Conservation (phyloP, 2,797 vertebrate genomes). For the Rallus crepitans region DNA sequence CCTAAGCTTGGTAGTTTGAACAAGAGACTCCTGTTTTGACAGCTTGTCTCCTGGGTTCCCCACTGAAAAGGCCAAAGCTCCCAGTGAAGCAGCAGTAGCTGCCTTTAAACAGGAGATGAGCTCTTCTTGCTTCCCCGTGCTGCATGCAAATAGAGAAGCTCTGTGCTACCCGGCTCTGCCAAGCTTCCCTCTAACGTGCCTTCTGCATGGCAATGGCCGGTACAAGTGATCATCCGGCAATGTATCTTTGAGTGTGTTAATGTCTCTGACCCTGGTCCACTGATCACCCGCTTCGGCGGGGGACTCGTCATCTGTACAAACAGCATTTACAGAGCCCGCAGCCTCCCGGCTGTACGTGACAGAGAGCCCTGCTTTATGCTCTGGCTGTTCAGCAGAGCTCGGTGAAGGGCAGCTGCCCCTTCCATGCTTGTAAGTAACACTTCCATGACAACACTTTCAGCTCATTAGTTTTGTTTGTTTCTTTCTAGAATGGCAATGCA, state of each 20-base stretch:
- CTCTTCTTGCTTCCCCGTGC: constrained; percentile 47
- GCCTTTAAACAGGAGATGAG: constrained; percentile 65
- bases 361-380: not conserved
- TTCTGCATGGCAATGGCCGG: constrained; percentile 1
- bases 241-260: constrained; percentile 23
- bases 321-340: not conserved
- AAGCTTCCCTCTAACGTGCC: not conserved
- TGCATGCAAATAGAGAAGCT: constrained; percentile 74
- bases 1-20: constrained; percentile 60
- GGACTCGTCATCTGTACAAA: not conserved
- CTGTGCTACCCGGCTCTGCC: not conserved
- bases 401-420: constrained; percentile 2
- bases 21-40: constrained; percentile 78
- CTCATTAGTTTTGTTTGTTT: constrained; percentile 33
- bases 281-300: not conserved
- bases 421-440: not conserved
- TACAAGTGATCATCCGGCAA: constrained; percentile 13
- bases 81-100: constrained; percentile 71
- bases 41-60: constrained; percentile 76
- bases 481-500: not conserved
- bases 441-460: constrained; percentile 45
- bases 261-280: not conserved
- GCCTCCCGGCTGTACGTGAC: not conserved
- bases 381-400: not conserved
- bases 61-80: constrained; percentile 79